Evolutionary conservation across 2,797 vertebrate species (phyloP).

Genomic region (Acanthopagrus latus): DNA sequence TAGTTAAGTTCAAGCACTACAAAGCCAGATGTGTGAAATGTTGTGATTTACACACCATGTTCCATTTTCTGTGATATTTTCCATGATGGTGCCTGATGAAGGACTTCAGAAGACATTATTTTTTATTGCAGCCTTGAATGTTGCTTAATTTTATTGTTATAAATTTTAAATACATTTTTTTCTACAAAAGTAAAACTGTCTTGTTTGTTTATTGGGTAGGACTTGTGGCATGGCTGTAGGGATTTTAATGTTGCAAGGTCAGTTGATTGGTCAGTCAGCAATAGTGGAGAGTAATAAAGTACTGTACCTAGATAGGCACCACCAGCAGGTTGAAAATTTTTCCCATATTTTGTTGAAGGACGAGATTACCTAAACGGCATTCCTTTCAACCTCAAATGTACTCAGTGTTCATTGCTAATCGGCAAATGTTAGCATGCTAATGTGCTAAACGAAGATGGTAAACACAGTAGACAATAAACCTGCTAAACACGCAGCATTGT

Average conservation of each 20-base stretch:
- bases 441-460: not conserved
- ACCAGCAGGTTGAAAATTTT: not conserved
- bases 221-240: too few relatives aligned
- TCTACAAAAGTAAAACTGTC: constrained; percentile 8
- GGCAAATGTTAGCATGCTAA: not conserved
- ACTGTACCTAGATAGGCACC: too few relatives aligned
- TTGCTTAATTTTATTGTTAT: constrained; percentile 47
- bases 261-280: not conserved
- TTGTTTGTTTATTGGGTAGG: not conserved
- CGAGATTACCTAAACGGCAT: too few relatives aligned
- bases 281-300: not conserved
- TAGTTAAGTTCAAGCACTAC: constrained; percentile 14
- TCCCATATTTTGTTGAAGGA: too few relatives aligned
- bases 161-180: constrained; percentile 66
- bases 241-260: not conserved
- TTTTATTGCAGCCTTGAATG: constrained; percentile 34
- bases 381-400: too few relatives aligned
- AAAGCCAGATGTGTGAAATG: not conserved
- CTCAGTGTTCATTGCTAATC: not conserved
- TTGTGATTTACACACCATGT: not conserved
- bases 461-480: not conserved
- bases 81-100: not conserved
- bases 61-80: constrained; percentile 6
- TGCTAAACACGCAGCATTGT: not conserved
- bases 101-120: constrained; percentile 26